Base-by-base conservation (phyloP, 2,888 invertebrate species). In the Ectemnius cavifrons region DNA sequence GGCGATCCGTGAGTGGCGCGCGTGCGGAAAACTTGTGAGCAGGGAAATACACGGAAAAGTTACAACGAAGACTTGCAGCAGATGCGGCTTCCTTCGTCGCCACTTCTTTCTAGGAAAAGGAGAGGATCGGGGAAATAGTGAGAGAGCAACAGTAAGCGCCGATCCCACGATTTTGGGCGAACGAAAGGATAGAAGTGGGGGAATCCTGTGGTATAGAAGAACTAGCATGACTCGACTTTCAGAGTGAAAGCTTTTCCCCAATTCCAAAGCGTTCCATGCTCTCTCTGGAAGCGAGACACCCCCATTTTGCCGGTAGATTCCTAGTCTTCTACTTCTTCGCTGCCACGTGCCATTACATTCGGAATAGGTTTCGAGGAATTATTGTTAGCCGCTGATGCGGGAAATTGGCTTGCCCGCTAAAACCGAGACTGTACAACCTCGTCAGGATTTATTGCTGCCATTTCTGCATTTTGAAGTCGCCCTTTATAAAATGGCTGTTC, bases 31-130 rank as follows among this genome's bases (percentile, higher is more conserved):
- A 76, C 73, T 70, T 70, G 69, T 60, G 45, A 37, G 37, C 8
- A 37, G 37, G 37, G 37, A 45, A 59, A 45, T 65, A 65, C 72
- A 67, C 70, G 64, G 57, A 57, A 72, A 78, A 66, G 67, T 75
- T 71, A 8, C 64, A 46, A 46, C 62, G 56, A n/a, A 47, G 57
- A 65, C 37, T 64, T 64, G 23, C 47, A 63, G 64, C 37, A 52
- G 52, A 37, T 37, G 37, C 37, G 11, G 5, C 37, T 37, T 11
- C 6, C 37, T 8, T 4, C 37, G 37, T 37, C 37, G 37, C 37
- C 37, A 37, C 27, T 14, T 45, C 45, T 14, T 28, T 27, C 18
- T 20, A 28, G 56, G 67, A 60, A 61, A 67, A 63, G 61, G 68
- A 56, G 64, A 58, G 58, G 73, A 62, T 23, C 37, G 27, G 28